These are phyloP conservation scores for Leucophenga varia DNA, from an alignment of 1,140 invertebrate genomes.

Conservation along the genomic window DNA sequence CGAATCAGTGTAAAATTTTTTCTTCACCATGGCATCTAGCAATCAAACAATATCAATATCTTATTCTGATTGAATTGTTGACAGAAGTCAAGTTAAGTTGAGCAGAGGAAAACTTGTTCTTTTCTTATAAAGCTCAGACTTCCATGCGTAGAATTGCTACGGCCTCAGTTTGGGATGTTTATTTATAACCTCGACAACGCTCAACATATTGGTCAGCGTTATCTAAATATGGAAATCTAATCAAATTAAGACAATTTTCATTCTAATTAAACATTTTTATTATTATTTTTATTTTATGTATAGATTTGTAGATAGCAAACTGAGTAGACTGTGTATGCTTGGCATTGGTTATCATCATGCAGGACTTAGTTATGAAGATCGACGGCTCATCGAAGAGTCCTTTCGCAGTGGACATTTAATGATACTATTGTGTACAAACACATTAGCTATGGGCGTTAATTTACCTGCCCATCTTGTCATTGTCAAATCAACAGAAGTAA, in stretches of 20 bases:
- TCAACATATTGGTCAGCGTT: no score
- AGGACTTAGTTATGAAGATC: slow-evolving; percentile 67
- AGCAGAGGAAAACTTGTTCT: no score
- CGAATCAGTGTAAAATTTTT: no score
- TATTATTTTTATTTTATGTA: not conserved
- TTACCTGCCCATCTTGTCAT: slow-evolving; percentile 80
- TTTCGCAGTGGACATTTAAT: slow-evolving; percentile 67
- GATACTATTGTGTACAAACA: slow-evolving; percentile 71
- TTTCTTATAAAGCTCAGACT: no score
- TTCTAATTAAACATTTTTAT: not conserved
- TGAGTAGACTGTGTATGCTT: slow-evolving; percentile 58
- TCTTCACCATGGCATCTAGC: no score
- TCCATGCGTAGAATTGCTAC: no score
- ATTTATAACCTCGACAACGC: no score
- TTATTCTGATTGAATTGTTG: no score
- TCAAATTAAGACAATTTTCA: no score
- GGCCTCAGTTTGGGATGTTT: no score
- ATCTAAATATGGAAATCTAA: no score
- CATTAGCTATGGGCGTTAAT: slow-evolving; percentile 80
- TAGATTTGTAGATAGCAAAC: slow-evolving; percentile 25
- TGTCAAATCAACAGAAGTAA: slow-evolving; percentile 69
- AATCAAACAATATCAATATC: no score
- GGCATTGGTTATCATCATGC: slow-evolving; percentile 80
- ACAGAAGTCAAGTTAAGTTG: not conserved
- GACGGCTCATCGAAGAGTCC: slow-evolving; percentile 64